Conservation (phyloP, 2,797 vertebrate species). For the Pelochelys cantorii region DNA sequence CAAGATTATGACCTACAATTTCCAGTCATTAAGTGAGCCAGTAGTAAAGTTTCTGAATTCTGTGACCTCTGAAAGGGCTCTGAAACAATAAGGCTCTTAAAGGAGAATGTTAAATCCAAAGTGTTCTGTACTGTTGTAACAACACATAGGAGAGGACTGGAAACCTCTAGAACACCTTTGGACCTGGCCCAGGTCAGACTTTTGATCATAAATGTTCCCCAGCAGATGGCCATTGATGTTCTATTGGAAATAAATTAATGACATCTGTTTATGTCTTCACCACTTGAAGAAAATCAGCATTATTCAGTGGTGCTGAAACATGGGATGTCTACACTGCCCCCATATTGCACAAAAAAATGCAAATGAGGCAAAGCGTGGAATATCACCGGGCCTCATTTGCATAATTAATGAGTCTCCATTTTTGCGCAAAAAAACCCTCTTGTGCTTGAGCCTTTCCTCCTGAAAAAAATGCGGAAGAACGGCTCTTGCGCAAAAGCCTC, state of each 20-base stretch:
- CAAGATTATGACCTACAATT: slow-evolving; percentile 70
- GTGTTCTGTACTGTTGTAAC: slow-evolving; percentile 5
- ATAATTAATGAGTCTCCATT: too few relatives aligned
- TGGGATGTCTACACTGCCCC: too few relatives aligned
- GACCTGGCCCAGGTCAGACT: background rate
- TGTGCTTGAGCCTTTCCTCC: too few relatives aligned
- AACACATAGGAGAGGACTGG: slow-evolving; percentile 10
- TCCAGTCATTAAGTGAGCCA: slow-evolving; percentile 71
- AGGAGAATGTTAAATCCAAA: slow-evolving; percentile 12
- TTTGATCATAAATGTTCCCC: slow-evolving; percentile 19
- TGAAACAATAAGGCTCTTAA: slow-evolving; percentile 40
- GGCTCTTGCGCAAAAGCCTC: too few relatives aligned
- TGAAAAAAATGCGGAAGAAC: too few relatives aligned
- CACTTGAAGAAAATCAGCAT: background rate
- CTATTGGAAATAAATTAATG: background rate
- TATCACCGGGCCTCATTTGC: too few relatives aligned
- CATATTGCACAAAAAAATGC: too few relatives aligned
- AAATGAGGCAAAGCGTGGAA: too few relatives aligned
- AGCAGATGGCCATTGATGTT: background rate
- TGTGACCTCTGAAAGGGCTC: slow-evolving; percentile 61
- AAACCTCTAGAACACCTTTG: slow-evolving; percentile 20
- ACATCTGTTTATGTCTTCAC: background rate
- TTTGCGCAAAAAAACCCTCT: too few relatives aligned
- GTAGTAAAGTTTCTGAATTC: slow-evolving; percentile 55
- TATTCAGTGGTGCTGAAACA: background rate